Percentiles rank a stretch among this genome's conserved stretches.
Conservation (phyloP, 2,113 vertebrate genomes). For the Oxygymnocypris stewartii region DNA sequence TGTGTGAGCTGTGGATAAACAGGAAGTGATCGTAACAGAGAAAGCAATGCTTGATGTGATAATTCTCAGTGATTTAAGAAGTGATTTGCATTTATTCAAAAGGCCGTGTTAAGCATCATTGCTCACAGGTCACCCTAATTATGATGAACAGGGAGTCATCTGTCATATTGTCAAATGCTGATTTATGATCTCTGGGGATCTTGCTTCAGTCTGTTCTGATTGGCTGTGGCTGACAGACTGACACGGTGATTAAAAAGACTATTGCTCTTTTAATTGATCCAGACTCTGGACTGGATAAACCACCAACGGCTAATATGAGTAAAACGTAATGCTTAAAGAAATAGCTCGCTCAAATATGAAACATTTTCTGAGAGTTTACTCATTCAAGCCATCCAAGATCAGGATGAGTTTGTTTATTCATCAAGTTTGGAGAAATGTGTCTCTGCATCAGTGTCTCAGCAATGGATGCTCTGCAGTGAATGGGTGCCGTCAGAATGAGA, state of each 20-base stretch:
- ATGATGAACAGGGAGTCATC: constrained; percentile 23
- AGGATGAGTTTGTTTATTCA: no score
- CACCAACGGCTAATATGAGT: background rate
- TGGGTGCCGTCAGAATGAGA: no score
- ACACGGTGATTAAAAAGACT: constrained; percentile 14
- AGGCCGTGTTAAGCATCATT: background rate
- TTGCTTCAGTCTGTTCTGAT: background rate
- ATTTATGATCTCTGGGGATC: constrained; percentile 16
- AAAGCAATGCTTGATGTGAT: background rate
- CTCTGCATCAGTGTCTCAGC: no score
- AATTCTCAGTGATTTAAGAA: constrained; percentile 1
- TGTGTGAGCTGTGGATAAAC: background rate
- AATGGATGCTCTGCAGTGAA: no score
- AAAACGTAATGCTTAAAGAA: no score
- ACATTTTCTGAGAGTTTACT: no score
- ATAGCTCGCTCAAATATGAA: no score
- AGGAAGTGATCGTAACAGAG: background rate
- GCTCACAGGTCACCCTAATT: background rate
- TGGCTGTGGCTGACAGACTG: background rate
- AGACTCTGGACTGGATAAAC: no score
- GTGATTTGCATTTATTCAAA: background rate
- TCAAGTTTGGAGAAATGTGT: no score
- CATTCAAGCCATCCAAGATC: no score
- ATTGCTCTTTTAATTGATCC: background rate
- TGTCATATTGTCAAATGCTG: background rate